A percentile compares a stretch with the other conserved stretches of the same genome.
phyloP scores from a whole-genome alignment of 30 jellyfish, hydroid and myxozoan species.

The Chrysaora quinquecirrha region DNA sequence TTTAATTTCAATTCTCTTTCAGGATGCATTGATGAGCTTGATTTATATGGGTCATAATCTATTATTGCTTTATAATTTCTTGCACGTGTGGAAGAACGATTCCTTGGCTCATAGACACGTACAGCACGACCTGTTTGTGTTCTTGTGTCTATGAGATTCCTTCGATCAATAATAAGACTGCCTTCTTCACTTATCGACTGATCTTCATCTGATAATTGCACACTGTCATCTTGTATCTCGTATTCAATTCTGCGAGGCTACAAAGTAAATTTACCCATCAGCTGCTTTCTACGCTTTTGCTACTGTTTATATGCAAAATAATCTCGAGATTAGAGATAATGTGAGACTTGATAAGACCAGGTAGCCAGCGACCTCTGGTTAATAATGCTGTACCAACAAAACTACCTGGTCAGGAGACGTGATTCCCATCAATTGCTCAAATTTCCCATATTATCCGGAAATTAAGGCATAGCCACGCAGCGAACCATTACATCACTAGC shows the following conservation, averaged over 20 bases:
- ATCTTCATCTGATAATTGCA: conserved; percentile 57
- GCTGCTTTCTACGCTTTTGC: no score
- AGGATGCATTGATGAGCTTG: conserved; percentile 77
- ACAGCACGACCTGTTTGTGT: conserved; percentile 31
- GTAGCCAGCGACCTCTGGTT: no score
- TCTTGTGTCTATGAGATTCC: conserved; percentile 34
- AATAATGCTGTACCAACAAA: no score
- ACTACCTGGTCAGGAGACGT: no score
- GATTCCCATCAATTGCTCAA: no score
- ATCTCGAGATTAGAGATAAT: no score
- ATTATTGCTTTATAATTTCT: conserved; percentile 59
- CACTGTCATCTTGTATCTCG: conserved; percentile 52
- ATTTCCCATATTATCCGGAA: no score
- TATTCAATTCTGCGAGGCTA: conserved; percentile 27
- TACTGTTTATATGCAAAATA: no score
- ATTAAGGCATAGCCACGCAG: no score
- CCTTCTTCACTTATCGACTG: conserved; percentile 51
- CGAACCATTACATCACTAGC: no score
- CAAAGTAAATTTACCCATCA: no score
- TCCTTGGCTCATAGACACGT: conserved; percentile 29
- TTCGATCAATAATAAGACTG: conserved; percentile 32
- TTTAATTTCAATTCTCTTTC: conserved; percentile 81
- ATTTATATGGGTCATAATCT: conserved; percentile 80
- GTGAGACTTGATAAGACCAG: no score
- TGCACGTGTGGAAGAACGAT: conserved; percentile 32